phyloP scores from a whole-genome alignment of 2,797 vertebrate genomes.

The Pelobates cultripes region DNA sequence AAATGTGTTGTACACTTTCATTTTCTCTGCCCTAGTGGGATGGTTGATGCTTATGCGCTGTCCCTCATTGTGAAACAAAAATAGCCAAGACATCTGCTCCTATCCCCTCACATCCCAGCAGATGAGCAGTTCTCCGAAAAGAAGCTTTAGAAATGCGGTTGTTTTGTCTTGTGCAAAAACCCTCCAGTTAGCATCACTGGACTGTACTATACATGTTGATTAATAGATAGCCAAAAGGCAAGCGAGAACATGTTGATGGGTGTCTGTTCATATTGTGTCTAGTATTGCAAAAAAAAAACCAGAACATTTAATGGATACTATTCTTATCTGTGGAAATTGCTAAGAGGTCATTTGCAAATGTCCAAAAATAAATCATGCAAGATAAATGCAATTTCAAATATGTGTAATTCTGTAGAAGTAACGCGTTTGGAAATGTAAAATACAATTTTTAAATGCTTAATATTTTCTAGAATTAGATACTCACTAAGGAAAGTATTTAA shows the following conservation, averaged over 20 bases:
- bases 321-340: too few species aligned
- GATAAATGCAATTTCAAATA: too few species aligned
- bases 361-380: too few species aligned
- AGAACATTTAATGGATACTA: too few species aligned
- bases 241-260: neutral
- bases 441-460: too few species aligned
- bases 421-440: too few species aligned
- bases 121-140: neutral
- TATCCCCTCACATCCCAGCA: neutral
- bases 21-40: neutral
- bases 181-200: neutral
- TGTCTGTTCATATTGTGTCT: neutral
- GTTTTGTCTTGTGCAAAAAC: neutral
- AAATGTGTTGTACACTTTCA: slow-evolving; percentile 4
- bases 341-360: too few species aligned
- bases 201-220: slow-evolving; percentile 1
- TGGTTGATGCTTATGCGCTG: neutral
- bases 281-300: neutral
- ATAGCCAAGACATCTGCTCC: slow-evolving; percentile 4
- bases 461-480: too few species aligned
- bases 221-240: slow-evolving; percentile 9
- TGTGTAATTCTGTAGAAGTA: too few species aligned
- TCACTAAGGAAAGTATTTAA: too few species aligned
- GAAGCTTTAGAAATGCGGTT: neutral
- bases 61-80: slow-evolving; percentile 12